Base-by-base conservation (phyloP, 1,140 invertebrate genomes). In the Pteromalus puparum region DNA sequence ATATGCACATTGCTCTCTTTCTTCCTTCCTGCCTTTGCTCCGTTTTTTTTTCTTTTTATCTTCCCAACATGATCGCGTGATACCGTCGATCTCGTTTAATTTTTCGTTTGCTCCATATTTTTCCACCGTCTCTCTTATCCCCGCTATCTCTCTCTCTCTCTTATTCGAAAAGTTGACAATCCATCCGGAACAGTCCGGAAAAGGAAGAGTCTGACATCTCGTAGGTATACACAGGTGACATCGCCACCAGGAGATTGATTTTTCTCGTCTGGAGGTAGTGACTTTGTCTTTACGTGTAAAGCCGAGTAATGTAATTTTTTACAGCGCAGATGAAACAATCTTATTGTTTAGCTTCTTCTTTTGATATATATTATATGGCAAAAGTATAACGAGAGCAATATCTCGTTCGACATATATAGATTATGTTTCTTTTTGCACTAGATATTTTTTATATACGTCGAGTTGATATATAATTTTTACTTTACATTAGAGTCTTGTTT, bases 41-140 rank as follows among this genome's bases (percentile, higher is more conserved):
- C 88, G 28, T 87, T 88, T 87, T 76, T 34, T 89, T 67, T 38
- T 38, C 38, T 89, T 87, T 89, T 86, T 86, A 84, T 75, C 75
- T 73, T 83, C 84, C 30, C 6, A 34, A 5, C 4, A 4, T 5
- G 30, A 5, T 5, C 6, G 4, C 13, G 42, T 9, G 13, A 46
- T 13, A n/a, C n/a, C n/a, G n/a, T n/a, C n/a, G 42, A 46, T 46
- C 2, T 46, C 13, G 42, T 46, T 46, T 34, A 4, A 34, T 34
- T 34, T 34, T 5, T 61, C 53, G 7, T n/a, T 61, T 61, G n/a
- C 6, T 61, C 53, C 18, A 3, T 61, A n/a, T 28, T 26, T 7
- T 12, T 5, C 24, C 67, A 68, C 24, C 13, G n/a, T 68, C 1
- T 81, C 65, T 46, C 26, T 67, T 26, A 26, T 73, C 28, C 80